phyloP scores from a whole-genome alignment of 2,888 invertebrate species.

The Thecocarcelia acutangulata region DNA sequence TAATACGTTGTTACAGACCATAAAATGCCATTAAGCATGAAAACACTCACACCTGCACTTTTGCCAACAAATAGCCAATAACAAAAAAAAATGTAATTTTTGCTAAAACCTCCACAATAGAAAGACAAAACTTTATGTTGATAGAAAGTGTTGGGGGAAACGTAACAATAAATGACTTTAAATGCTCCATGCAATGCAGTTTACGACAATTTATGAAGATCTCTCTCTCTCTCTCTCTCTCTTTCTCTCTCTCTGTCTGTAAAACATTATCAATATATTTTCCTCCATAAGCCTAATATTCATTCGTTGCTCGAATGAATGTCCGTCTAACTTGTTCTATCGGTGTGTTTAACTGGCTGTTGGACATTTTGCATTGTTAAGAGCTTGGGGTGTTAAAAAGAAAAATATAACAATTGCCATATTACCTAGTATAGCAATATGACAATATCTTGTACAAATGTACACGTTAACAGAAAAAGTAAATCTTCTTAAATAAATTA shows the following conservation, averaged over 20 bases:
- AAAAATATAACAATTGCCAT: background rate
- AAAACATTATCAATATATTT: background rate
- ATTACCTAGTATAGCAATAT: background rate
- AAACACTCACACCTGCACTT: conserved; percentile 21
- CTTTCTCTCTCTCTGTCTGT: too few species aligned
- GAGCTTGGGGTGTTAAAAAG: background rate
- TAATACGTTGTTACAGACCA: conserved; percentile 57
- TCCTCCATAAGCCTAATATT: conserved; percentile 2
- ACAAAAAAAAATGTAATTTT: conserved; percentile 38
- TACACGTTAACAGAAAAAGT: background rate
- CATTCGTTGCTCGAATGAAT: conserved; percentile 20
- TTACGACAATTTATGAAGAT: conserved; percentile 44
- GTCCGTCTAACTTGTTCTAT: background rate
- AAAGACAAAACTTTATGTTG: background rate
- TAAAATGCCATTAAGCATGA: conserved; percentile 56
- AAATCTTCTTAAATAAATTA: conserved; percentile 38
- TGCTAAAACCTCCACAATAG: background rate
- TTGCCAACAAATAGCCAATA: conserved; percentile 39
- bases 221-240: too few species aligned
- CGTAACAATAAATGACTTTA: conserved; percentile 22
- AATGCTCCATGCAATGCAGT: conserved; percentile 47
- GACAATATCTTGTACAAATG: conserved; percentile 50
- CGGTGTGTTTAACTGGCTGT: background rate
- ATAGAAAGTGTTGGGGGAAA: background rate
- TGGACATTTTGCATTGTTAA: conserved; percentile 10